phyloP scores from a whole-genome alignment of 2,888 invertebrate species.

The Nemurella pictetii region DNA sequence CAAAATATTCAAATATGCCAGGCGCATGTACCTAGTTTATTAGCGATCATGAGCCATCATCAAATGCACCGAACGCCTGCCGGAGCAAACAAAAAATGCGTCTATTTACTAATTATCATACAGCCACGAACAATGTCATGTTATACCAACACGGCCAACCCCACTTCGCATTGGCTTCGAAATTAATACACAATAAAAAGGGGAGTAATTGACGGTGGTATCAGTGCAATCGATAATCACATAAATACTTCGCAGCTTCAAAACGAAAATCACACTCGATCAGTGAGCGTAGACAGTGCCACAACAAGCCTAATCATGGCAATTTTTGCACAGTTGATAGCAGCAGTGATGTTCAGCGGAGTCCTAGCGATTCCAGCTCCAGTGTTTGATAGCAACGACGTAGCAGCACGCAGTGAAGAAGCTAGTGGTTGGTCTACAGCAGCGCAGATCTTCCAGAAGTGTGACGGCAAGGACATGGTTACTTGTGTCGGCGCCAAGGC shows the following conservation, averaged over 20 bases:
- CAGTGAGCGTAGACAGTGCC: neutral
- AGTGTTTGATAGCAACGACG: conserved; percentile 50
- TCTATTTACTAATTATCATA: neutral
- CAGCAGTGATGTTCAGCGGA: neutral
- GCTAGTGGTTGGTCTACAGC: conserved; percentile 35
- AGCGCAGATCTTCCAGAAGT: conserved; percentile 36
- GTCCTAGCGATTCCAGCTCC: conserved; percentile 21
- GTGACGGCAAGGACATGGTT: conserved; percentile 38
- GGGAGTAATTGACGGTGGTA: neutral
- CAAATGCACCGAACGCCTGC: neutral
- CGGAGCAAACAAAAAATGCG: neutral
- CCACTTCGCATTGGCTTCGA: neutral
- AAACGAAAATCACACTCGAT: neutral
- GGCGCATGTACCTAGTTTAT: too few relatives aligned
- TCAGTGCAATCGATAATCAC: neutral
- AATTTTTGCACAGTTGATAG: neutral
- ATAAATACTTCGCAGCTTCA: neutral
- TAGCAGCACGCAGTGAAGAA: conserved; percentile 49
- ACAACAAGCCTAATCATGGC: neutral
- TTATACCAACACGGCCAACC: neutral
- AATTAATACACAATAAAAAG: neutral
- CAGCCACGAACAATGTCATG: neutral
- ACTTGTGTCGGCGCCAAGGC: conserved; percentile 64
- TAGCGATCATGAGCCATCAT: neutral
- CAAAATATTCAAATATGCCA: too few relatives aligned